These are phyloP conservation scores for Bovichtus variegatus DNA, from an alignment of 2,797 vertebrate genomes.

Conservation along the genomic window DNA sequence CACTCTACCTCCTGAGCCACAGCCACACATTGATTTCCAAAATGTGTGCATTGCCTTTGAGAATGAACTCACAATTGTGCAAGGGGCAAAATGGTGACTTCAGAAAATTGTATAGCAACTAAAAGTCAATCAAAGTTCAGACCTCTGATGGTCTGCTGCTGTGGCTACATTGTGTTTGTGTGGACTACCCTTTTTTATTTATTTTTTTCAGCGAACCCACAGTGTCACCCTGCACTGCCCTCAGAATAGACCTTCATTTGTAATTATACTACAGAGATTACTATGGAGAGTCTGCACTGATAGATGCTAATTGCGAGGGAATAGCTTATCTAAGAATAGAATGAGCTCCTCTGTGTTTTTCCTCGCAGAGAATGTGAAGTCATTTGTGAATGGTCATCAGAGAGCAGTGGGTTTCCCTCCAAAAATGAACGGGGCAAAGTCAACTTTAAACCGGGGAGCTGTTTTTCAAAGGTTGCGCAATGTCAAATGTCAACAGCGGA, in stretches of 20 bases:
- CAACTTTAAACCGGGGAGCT: constrained; percentile 1
- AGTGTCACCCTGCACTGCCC: neutral
- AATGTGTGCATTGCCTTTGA: neutral
- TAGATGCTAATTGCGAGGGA: constrained; percentile 9
- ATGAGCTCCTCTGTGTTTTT: constrained; percentile 7
- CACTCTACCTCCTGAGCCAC: no score
- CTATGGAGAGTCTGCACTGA: constrained; percentile 2
- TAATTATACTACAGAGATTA: constrained; percentile 17
- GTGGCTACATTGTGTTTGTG: neutral
- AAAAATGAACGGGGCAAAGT: constrained; percentile 12
- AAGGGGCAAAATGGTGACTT: neutral
- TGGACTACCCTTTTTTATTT: neutral
- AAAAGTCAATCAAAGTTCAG: neutral
- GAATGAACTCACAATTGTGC: neutral
- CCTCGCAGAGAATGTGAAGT: constrained; percentile 19
- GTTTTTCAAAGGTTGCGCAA: constrained; percentile 19
- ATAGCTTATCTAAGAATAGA: constrained; percentile 21
- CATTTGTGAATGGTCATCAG: constrained; percentile 14
- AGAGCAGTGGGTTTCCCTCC: constrained; percentile 11
- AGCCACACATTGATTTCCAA: neutral
- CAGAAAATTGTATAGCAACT: neutral
- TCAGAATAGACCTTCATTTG: neutral
- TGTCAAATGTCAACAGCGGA: constrained; percentile 16
- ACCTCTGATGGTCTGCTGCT: neutral
- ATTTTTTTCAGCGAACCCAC: neutral